phyloP scores from a whole-genome alignment of 2,113 vertebrate species.

The Plotosus lineatus region DNA sequence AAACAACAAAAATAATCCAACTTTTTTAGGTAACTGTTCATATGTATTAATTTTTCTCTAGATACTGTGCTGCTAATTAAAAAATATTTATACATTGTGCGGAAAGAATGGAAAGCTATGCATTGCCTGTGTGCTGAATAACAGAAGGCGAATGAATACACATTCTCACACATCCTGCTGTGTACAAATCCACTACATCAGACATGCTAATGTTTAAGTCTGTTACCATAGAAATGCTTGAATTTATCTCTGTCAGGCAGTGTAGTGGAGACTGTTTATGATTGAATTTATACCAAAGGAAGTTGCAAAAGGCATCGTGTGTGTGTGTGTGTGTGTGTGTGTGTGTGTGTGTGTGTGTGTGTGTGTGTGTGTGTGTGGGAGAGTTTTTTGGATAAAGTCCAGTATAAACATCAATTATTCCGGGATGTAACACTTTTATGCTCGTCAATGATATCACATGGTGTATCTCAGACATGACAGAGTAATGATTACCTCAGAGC shows the following conservation, averaged over 20 bases:
- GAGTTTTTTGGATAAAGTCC: not conserved
- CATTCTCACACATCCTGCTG: not conserved
- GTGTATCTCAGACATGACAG: not conserved
- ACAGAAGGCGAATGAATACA: not conserved
- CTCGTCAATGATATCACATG: not conserved
- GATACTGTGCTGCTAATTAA: too few species aligned
- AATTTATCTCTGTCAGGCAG: not conserved
- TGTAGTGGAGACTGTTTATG: not conserved
- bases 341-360: slow-evolving; percentile 5
- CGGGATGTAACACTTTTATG: not conserved
- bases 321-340: slow-evolving; percentile 5
- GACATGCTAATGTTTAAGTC: not conserved
- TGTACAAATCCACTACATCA: not conserved
- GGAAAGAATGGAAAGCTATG: not conserved
- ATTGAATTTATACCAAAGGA: not conserved
- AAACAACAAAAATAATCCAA: too few species aligned
- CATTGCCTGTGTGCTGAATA: not conserved
- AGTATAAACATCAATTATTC: slow-evolving; percentile 12
- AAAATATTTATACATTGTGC: too few species aligned
- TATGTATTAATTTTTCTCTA: too few species aligned
- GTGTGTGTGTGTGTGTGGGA: not conserved
- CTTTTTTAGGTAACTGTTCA: too few species aligned
- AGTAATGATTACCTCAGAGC: slow-evolving; percentile 2
- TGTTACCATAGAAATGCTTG: not conserved
- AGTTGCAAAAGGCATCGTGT: not conserved